phyloP scores from a whole-genome alignment of 2,113 vertebrate genomes.

The Antechinus stuartii region DNA sequence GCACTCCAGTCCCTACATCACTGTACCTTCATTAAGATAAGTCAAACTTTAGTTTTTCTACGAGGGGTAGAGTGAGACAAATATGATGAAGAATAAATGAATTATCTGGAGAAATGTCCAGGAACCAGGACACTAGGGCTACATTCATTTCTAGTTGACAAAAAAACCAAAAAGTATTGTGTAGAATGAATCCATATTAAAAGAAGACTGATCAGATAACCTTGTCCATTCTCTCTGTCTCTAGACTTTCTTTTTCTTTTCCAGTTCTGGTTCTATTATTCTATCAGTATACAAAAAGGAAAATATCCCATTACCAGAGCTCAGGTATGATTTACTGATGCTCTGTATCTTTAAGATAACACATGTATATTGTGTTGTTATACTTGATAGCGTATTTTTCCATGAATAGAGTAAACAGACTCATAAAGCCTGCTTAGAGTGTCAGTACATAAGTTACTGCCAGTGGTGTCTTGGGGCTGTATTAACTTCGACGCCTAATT shows the following conservation, averaged over 20 bases:
- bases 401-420: constrained; percentile 81
- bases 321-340: constrained; percentile 77
- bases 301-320: constrained; percentile 59
- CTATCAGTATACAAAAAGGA: constrained; percentile 60
- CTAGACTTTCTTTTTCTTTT: constrained; percentile 25
- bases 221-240: constrained; percentile 46
- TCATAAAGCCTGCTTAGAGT: constrained; percentile 77
- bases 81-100: background rate
- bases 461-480: constrained; percentile 77
- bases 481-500: constrained; percentile 79
- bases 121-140: constrained; percentile 22
- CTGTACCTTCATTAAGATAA: background rate
- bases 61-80: constrained; percentile 1
- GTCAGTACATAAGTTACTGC: constrained; percentile 79
- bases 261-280: constrained; percentile 65
- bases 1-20: background rate
- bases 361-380: constrained; percentile 74
- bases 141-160: constrained; percentile 66
- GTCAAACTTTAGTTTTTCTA: constrained; percentile 43
- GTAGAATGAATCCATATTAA: constrained; percentile 53
- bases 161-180: constrained; percentile 60
- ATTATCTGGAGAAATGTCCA: constrained; percentile 2
- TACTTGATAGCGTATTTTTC: constrained; percentile 71
- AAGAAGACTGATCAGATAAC: constrained; percentile 68
- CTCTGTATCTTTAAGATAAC: constrained; percentile 79